Base-by-base conservation (phyloP, 1,140 invertebrate species). In the Drosophila rhopaloa region DNA sequence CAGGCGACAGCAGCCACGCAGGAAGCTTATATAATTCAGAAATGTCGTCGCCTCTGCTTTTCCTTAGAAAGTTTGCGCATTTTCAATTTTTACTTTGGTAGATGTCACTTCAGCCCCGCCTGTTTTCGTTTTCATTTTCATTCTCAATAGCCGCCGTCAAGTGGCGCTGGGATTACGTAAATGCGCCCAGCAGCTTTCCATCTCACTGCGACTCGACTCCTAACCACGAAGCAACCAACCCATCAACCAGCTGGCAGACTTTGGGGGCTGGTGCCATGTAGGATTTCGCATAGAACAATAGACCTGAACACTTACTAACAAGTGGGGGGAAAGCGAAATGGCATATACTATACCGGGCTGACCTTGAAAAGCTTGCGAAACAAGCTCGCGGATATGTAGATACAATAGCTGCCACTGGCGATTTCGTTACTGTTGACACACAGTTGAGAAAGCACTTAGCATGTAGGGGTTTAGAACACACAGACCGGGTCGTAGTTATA, bases 91-190 rank as follows among this genome's bases (percentile, higher is more conserved):
- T 73, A 76, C 66, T 62, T 46, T 32, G 48, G 14, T 51, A 37
- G 37, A 35, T 67, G 63, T 67, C 63, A 67, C 62, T 48, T 44
- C 50, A 41, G 57, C 32, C 54, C 35, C 38, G 44, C 61, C 60
- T 44, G 43, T 41, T 68, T 66, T 53, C 47, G 38, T 60, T 61
- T 76, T 65, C 55, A 41, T 59, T 60, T 71, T 60, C 53, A 48
- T 81, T 85, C 80, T 78, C 82, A 85, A 85, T 75, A 75, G 81
- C 73, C 53, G 44, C 47, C 66, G 67, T 70, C 67, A 57, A 85
- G 76, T 80, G 81, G 81, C 81, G 72, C 77, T 50, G 61, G 53
- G 78, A 85, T 85, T 85, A 85, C 81, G 78, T 85, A 85, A 85
- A 86, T 66, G 43, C 71, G 35, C 76, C 59, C 80, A 68, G 56